These are phyloP conservation scores for Oryzias melastigma DNA, from an alignment of 2,113 vertebrate genomes.

Conservation along the genomic window DNA sequence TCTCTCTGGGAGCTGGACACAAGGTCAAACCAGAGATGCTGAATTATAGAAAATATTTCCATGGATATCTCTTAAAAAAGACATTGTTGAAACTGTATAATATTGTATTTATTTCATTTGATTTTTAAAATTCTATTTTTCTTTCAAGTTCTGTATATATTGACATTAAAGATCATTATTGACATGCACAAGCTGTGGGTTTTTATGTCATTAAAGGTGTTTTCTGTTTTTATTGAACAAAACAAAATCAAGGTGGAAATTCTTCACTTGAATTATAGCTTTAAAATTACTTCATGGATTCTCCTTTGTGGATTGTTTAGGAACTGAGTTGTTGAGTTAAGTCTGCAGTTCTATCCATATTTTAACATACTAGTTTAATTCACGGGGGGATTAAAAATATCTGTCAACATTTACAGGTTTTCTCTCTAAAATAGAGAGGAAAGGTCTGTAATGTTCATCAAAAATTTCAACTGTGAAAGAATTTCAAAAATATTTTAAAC, in stretches of 20 bases:
- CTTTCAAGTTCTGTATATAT: constrained; percentile 92
- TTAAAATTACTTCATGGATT: no score
- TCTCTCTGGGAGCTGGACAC: constrained; percentile 62
- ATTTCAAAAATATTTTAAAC: no score
- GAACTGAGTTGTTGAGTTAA: no score
- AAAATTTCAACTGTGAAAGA: no score
- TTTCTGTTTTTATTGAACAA: neutral
- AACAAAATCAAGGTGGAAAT: neutral
- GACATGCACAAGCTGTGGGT: constrained; percentile 59
- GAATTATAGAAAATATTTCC: constrained; percentile 64
- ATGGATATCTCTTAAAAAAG: constrained; percentile 79
- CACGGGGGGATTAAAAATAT: no score
- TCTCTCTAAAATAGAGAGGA: no score
- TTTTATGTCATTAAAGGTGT: constrained; percentile 6
- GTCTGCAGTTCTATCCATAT: no score
- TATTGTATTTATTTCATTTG: constrained; percentile 96
- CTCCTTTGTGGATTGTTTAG: neutral
- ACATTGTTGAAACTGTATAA: constrained; percentile 93
- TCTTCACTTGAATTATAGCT: neutral
- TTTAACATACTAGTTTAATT: no score
- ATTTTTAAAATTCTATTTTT: constrained; percentile 91
- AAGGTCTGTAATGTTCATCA: no score
- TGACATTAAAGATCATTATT: constrained; percentile 91
- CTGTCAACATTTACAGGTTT: no score
- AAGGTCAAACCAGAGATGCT: constrained; percentile 65